Conservation (phyloP, 2,888 invertebrate genomes). For the Macrosoma leucophasiata region DNA sequence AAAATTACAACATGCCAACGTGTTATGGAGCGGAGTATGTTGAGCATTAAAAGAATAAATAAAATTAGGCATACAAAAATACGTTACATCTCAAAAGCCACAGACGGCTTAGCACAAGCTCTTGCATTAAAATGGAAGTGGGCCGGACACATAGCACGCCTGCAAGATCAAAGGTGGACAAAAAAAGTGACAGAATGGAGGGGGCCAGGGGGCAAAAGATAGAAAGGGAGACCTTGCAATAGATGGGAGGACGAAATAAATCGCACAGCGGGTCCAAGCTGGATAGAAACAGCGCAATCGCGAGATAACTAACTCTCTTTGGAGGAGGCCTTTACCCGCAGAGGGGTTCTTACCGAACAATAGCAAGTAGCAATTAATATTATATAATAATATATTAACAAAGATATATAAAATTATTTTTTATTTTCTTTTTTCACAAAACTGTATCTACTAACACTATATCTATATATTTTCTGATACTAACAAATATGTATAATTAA, state of each 20-base stretch:
- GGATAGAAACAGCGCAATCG: conserved; percentile 30
- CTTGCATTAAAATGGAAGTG: conserved; percentile 14
- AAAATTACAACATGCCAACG: conserved; percentile 1
- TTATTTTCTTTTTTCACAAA: no score
- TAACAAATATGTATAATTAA: no score
- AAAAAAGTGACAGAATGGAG: conserved; percentile 14
- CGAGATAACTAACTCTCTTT: no score
- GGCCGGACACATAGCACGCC: no score
- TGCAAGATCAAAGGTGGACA: no score
- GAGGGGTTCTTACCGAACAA: no score
- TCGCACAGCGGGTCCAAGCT: conserved; percentile 3
- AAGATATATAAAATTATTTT: no score
- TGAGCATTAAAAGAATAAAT: not conserved
- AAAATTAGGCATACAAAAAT: conserved; percentile 10
- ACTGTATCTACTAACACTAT: no score
- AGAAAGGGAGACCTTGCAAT: conserved; percentile 13
- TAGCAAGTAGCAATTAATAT: no score
- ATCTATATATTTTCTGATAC: no score
- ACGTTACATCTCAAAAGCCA: conserved; percentile 13
- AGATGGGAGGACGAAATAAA: conserved; percentile 10
- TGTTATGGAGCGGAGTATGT: not conserved
- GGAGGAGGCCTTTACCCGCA: no score
- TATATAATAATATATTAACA: no score
- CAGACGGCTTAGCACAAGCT: conserved; percentile 7
- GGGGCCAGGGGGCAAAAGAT: conserved; percentile 16